phyloP scores from a whole-genome alignment of 2,797 vertebrate genomes.

The Martes flavigula region DNA sequence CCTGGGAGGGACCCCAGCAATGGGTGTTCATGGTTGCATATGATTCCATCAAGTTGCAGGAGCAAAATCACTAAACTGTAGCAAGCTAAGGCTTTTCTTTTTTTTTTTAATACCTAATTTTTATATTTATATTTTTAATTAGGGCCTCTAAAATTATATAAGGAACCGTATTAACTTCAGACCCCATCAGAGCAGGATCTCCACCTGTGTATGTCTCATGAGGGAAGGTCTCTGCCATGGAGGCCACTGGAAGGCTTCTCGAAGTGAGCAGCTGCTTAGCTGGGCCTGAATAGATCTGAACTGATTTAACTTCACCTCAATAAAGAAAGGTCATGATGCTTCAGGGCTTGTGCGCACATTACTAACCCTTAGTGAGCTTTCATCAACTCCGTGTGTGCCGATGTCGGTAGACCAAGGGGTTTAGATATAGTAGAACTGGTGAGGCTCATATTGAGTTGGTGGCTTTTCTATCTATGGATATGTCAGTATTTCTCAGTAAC shows the following conservation, averaged over 20 bases:
- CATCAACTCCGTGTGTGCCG: not conserved
- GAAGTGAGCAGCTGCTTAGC: not conserved
- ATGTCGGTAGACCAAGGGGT: not conserved
- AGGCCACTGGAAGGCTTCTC: not conserved
- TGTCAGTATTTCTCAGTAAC: not conserved
- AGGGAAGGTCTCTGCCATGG: not conserved
- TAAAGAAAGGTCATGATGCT: not conserved
- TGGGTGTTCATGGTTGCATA: not conserved
- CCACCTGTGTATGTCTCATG: not conserved
- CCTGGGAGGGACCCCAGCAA: not conserved
- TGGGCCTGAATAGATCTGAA: not conserved
- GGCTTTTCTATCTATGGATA: not conserved
- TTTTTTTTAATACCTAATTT: not conserved
- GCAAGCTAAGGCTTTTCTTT: not conserved
- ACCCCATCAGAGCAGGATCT: not conserved
- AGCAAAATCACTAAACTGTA: not conserved
- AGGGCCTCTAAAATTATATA: not conserved
- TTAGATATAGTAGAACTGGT: not conserved
- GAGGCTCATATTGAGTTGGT: not conserved
- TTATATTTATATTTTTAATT: not conserved
- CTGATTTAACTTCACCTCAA: not conserved
- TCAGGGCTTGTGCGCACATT: not conserved
- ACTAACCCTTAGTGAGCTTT: not conserved
- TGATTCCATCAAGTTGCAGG: not conserved
- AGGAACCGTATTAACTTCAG: not conserved